These are phyloP conservation scores for Drosophila tsacasi DNA, from an alignment of 1,140 invertebrate species.

Conservation along the genomic window DNA sequence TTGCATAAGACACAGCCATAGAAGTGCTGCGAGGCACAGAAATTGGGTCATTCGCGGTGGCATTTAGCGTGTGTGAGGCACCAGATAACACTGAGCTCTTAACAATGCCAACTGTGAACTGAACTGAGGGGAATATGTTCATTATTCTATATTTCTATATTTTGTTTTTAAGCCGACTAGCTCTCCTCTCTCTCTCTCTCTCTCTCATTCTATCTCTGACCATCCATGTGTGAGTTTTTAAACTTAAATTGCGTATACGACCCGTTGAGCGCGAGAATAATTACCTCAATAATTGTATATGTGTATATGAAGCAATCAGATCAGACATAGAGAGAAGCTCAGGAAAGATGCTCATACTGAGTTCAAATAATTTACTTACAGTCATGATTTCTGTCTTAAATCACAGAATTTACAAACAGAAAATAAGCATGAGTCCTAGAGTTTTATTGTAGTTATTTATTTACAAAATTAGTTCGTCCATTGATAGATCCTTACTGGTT, in stretches of 20 bases:
- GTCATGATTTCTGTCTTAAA: neutral
- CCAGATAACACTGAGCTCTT: conserved; percentile 54
- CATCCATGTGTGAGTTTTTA: conserved; percentile 32
- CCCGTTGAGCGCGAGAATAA: conserved; percentile 49
- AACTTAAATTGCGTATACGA: conserved; percentile 57
- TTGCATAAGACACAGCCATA: conserved; percentile 48
- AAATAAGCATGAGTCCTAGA: neutral
- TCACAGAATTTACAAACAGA: neutral
- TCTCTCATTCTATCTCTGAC: conserved; percentile 11
- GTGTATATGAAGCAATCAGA: conserved; percentile 1
- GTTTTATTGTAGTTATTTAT: neutral
- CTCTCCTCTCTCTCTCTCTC: conserved; percentile 1
- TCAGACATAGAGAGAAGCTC: neutral
- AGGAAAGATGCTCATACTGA: neutral
- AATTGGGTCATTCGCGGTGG: conserved; percentile 55
- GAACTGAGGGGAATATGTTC: conserved; percentile 43
- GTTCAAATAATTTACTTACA: neutral
- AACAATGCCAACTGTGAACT: conserved; percentile 57
- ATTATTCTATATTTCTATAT: conserved; percentile 27
- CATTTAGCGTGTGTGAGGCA: conserved; percentile 29
- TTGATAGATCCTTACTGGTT: no score
- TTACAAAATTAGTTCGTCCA: neutral
- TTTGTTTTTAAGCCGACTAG: conserved; percentile 16
- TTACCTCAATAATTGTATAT: conserved; percentile 29
- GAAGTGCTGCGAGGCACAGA: conserved; percentile 39